Base-by-base conservation (phyloP, 1,140 invertebrate genomes). In the Microplitis demolitor region DNA sequence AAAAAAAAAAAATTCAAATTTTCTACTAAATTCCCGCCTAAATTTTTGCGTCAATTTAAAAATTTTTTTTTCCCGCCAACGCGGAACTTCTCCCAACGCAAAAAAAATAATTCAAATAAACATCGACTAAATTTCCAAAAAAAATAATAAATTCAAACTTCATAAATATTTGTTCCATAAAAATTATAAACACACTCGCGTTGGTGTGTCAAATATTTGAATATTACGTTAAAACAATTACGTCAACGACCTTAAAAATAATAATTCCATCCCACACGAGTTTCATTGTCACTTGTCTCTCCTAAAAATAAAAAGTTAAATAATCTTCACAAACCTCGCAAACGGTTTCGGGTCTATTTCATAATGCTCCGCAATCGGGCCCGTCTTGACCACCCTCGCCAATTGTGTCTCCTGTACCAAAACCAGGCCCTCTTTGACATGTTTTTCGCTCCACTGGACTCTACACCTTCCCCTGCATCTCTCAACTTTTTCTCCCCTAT, bases 391-490 rank as follows among this genome's bases (percentile, higher is more conserved):
- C 35, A 87, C 84, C 68, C 84, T 79, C 24, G 86, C 84, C 5
- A 87, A 76, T 16, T 87, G 86, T 0, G 85, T 61, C 69, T 87
- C 86, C 53, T 87, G 85, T 0, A 87, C 85, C 34, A 87, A 80
- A 1, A 87, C 85, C 69, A 87, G 68, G 4, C 85, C 86, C 67
- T 87, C 86, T 72, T 87, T 87, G 37, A 87, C 85, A 76, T 87
- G 85, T 63, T 87, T 81, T 72, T 87, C 84, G 72, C 85, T 87
- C 85, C 86, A 87, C 64, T 86, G 84, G 4, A 87, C 85, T 5
- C 85, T 79, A 76, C 85, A 87, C 50, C 84, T 79, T 69, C 85
- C 85, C 9, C 84, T 79, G 71, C 83, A 87, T 54, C 79, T 74
- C 45, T 85, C 81, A 4, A 73, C 63, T 14, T 66, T 39, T 61